Percentiles rank a stretch among this genome's conserved stretches.
Evolutionary conservation across 1,140 invertebrate species (phyloP).

Genomic region (Drosophila takahashii): DNA sequence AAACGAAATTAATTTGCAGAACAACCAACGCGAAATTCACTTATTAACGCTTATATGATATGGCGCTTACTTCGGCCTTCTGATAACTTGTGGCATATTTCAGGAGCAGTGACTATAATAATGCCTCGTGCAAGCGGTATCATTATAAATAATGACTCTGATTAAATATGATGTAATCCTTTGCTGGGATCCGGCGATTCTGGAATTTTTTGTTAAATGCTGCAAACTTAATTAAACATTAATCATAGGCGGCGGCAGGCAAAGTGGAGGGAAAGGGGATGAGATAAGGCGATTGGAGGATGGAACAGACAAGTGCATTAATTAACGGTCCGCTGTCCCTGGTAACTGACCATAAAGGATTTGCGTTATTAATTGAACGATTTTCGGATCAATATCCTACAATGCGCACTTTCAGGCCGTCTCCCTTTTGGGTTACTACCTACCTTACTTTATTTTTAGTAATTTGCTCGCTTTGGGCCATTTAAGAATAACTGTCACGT

Average conservation of each 20-base stretch:
- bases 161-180: slow-evolving; percentile 79
- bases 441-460: slow-evolving; percentile 30
- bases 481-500: slow-evolving; percentile 70
- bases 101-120: slow-evolving; percentile 20
- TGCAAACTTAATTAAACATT: slow-evolving; percentile 78
- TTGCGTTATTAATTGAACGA: slow-evolving; percentile 73
- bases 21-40: slow-evolving; percentile 20
- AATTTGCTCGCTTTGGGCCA: slow-evolving; percentile 20
- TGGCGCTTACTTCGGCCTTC: slow-evolving; percentile 31
- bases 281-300: slow-evolving; percentile 41
- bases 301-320: slow-evolving; percentile 64
- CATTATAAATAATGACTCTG: slow-evolving; percentile 77
- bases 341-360: slow-evolving; percentile 70
- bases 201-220: slow-evolving; percentile 28
- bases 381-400: slow-evolving; percentile 44
- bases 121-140: slow-evolving; percentile 38
- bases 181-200: slow-evolving; percentile 14
- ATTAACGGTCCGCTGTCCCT: slow-evolving; percentile 60
- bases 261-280: no score
- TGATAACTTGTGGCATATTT: slow-evolving; percentile 54
- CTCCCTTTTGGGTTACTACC: background rate
- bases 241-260: slow-evolving; percentile 51
- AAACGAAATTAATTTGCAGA: slow-evolving; percentile 29
- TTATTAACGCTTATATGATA: slow-evolving; percentile 39
- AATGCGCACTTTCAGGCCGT: background rate